Conservation (phyloP, 2,888 invertebrate species). For the Drosophila greeni region DNA sequence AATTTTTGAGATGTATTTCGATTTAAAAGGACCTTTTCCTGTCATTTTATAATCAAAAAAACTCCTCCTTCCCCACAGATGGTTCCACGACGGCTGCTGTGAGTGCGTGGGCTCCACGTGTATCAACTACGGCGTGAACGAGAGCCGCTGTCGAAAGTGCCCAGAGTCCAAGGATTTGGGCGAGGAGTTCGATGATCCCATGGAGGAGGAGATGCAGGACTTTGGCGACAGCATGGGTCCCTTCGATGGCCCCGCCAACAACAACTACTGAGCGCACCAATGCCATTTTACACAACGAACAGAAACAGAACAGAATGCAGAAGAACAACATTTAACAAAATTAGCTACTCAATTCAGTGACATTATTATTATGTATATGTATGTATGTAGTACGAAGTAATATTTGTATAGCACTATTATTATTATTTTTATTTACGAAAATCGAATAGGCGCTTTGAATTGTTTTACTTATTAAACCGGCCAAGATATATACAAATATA, state of each 20-base stretch:
- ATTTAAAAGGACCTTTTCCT: no score
- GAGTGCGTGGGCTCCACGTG: constrained; percentile 94
- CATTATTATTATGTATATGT: constrained; percentile 65
- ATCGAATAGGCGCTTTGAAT: constrained; percentile 48
- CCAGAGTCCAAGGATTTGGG: constrained; percentile 83
- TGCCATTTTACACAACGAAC: constrained; percentile 57
- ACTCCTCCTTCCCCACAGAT: constrained; percentile 75
- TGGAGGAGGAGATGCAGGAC: constrained; percentile 79
- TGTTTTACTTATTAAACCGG: constrained; percentile 56
- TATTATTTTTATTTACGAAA: constrained; percentile 54
- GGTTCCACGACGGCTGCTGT: constrained; percentile 97
- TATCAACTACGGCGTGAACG: constrained; percentile 92
- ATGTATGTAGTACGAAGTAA: constrained; percentile 62
- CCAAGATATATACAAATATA: constrained; percentile 29
- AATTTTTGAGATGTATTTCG: no score
- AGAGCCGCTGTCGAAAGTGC: constrained; percentile 86
- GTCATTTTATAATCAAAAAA: no score
- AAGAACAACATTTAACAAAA: constrained; percentile 58
- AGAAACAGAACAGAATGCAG: constrained; percentile 38
- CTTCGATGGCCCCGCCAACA: constrained; percentile 77
- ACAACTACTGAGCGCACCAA: constrained; percentile 67
- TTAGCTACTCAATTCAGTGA: constrained; percentile 70
- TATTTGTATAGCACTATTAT: constrained; percentile 72
- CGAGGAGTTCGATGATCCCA: constrained; percentile 75
- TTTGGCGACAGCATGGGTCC: constrained; percentile 83